Conservation (phyloP, 2,797 vertebrate species). For the Sebastes kiyomatsui region DNA sequence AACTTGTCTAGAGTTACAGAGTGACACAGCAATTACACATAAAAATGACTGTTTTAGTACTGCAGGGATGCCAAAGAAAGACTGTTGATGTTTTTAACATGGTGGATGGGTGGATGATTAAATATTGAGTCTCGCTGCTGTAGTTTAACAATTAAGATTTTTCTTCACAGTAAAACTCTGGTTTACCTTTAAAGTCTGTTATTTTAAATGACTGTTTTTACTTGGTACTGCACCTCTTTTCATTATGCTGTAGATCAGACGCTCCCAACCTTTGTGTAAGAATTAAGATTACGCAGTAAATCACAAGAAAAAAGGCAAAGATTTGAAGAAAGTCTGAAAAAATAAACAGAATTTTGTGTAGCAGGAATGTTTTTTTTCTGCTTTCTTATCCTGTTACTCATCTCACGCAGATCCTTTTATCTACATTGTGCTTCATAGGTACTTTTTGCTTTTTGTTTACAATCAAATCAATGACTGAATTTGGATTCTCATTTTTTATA, state of each 20-base stretch:
- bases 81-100: constrained; percentile 10
- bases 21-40: constrained; percentile 24
- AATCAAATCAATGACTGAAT: constrained; percentile 28
- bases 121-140: constrained; percentile 39
- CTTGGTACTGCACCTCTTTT: not conserved
- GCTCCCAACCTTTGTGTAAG: not conserved
- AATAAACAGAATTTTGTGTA: not conserved
- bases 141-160: constrained; percentile 18
- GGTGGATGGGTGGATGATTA: not conserved
- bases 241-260: not conserved
- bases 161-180: not conserved
- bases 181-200: not conserved
- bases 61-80: constrained; percentile 42
- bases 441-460: constrained; percentile 16
- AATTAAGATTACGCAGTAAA: not conserved
- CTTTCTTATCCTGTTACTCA: not conserved
- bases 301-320: not conserved
- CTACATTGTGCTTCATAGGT: constrained; percentile 8
- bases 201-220: not conserved
- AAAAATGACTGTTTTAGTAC: constrained; percentile 11
- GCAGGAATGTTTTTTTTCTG: not conserved
- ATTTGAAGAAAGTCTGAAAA: not conserved
- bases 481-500: not conserved
- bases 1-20: constrained; percentile 19
- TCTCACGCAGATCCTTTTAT: not conserved